A percentile compares a stretch with the other conserved stretches of the same genome.
Conservation (phyloP, 2,888 invertebrate species). For the Parthenolecanium corni region DNA sequence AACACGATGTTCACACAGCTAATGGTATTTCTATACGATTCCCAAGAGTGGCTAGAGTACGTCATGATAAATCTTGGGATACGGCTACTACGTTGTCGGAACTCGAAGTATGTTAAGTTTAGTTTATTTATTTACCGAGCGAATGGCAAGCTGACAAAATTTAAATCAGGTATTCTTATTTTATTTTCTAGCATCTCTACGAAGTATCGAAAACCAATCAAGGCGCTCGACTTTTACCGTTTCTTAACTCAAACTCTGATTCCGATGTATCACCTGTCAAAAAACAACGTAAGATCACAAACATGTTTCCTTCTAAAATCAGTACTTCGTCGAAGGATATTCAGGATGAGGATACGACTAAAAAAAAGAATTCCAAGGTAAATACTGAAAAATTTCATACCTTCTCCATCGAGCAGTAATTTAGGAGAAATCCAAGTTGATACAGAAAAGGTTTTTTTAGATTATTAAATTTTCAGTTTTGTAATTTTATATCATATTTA, state of each 20-base stretch:
- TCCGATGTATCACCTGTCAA: background rate
- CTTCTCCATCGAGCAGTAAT: too few relatives aligned
- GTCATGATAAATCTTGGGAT: constrained; percentile 74
- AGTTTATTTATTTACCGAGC: background rate
- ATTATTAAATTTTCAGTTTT: too few relatives aligned
- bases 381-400: too few relatives aligned
- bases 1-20: constrained; percentile 62
- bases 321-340: too few relatives aligned
- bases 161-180: too few relatives aligned
- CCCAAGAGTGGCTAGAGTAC: constrained; percentile 71
- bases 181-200: background rate
- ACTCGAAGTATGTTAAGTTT: constrained; percentile 43
- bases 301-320: background rate
- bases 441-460: too few relatives aligned
- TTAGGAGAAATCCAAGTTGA: too few relatives aligned
- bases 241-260: background rate
- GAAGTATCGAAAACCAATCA: constrained; percentile 8
- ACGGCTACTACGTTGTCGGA: constrained; percentile 70
- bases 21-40: constrained; percentile 88
- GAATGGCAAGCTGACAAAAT: background rate
- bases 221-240: background rate
- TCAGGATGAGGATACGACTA: too few relatives aligned
- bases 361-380: too few relatives aligned
- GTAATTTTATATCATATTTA: too few relatives aligned
- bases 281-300: background rate